These are phyloP conservation scores for Myotis pilosus DNA, from an alignment of 2,797 vertebrate genomes.

Conservation along the genomic window DNA sequence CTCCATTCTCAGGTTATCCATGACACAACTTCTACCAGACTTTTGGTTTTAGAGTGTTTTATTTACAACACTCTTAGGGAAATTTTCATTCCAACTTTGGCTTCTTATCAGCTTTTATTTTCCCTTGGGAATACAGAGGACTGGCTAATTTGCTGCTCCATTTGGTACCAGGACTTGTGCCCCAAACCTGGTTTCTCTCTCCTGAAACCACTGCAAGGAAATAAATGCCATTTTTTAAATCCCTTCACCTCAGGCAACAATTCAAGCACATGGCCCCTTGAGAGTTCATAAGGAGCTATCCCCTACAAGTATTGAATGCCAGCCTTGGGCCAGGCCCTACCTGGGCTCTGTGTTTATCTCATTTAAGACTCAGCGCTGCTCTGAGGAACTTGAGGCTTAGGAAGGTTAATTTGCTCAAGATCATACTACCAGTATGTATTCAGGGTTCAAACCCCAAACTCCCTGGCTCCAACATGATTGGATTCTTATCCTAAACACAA, in stretches of 20 bases:
- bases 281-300: neutral
- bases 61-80: neutral
- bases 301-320: neutral
- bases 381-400: neutral
- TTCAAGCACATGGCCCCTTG: neutral
- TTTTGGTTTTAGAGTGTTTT: neutral
- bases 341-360: neutral
- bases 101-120: neutral
- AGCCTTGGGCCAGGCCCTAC: neutral
- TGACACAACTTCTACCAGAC: neutral
- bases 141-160: neutral
- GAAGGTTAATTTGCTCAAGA: neutral
- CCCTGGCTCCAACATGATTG: neutral
- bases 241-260: neutral
- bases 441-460: neutral
- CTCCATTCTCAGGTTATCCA: neutral
- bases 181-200: neutral
- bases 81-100: neutral
- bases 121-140: neutral
- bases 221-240: neutral
- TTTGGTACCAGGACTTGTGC: neutral
- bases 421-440: neutral
- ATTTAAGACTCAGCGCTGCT: neutral
- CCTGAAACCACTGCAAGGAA: slow-evolving; percentile 11
- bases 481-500: neutral